Evolutionary conservation across 2,797 vertebrate genomes (phyloP), one percentile per base, ranked within the genome.

Genomic region (Dallia pectoralis): DNA sequence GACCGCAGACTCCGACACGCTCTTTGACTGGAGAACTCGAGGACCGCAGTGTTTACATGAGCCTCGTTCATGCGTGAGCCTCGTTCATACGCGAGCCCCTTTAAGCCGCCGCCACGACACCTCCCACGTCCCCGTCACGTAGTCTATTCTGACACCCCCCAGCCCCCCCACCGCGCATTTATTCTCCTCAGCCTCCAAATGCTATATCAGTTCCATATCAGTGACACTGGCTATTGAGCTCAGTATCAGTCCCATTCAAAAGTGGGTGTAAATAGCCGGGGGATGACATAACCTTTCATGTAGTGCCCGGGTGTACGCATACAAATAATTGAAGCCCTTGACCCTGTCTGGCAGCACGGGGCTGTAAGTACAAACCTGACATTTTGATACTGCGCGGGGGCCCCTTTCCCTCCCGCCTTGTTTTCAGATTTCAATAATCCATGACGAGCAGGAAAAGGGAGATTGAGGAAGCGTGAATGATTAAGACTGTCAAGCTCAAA

Each of bases 261-360:
- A 94, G 91, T 91, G 74, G 74, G 91, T 91, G 94, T 94, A 98
- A 98, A 98, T 95, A 97, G 95, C 97, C 95, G 86, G 90, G 86
- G 93, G 96, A 96, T 96, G 95, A 97, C 96, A 95, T 96, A 96
- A 96, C 97, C 96, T 98, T 96, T 97, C 93, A 90, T 97, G 96
- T 97, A 94, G 90, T 90, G 86, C 91, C 92, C 89, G 92, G 91
- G 94, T 96, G 93, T 95, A 95, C 93, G 93, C 94, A 98, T 95
- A 98, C 96, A 96, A 97, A 96, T 98, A 98, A 99, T 97, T 97
- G 96, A 96, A 95, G 96, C 96, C 96, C 96, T 98, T 98, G 97
- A 99, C 97, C 97, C 95, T 94, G 95, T 96, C 95, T 92, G 91
- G 88, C 93, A 90, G 93, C 95, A 94, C 93, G 93, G 90, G 94